Evolutionary conservation across 2,113 vertebrate genomes (phyloP).

Genomic region (Ochotona princeps): DNA sequence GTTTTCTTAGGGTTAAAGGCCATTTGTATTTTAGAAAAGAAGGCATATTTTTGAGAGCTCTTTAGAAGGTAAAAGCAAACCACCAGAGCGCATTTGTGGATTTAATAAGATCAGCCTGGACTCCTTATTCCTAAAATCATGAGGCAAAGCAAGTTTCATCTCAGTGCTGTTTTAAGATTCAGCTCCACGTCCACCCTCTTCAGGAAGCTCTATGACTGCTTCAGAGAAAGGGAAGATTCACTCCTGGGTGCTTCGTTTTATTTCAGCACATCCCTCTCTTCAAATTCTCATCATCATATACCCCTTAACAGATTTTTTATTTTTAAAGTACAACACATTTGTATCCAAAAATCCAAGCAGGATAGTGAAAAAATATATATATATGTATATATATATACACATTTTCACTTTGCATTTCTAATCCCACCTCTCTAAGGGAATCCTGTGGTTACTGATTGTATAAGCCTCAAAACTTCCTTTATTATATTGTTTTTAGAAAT

Average conservation of each 20-base stretch:
- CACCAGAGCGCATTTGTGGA: not conserved
- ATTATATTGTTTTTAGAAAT: not conserved
- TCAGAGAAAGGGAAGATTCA: not conserved
- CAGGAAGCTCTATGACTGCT: not conserved
- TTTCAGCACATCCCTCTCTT: not conserved
- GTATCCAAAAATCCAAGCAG: not conserved
- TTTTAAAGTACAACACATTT: not conserved
- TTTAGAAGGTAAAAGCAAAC: not conserved
- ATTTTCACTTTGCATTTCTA: not conserved
- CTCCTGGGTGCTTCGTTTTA: not conserved
- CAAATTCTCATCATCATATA: not conserved
- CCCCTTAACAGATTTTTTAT: not conserved
- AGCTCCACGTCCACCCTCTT: not conserved
- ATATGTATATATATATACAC: too few species aligned
- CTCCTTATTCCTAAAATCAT: not conserved
- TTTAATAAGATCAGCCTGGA: not conserved
- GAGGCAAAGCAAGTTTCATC: not conserved
- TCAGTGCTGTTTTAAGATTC: not conserved
- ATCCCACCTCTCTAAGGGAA: not conserved
- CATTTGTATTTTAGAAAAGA: not conserved
- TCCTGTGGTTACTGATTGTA: not conserved
- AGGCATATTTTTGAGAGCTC: not conserved
- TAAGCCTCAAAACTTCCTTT: not conserved
- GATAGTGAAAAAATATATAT: too few species aligned
- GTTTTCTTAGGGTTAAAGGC: conserved; percentile 2